Conservation (phyloP, 2,888 invertebrate species). For the Parnassius glacialis region DNA sequence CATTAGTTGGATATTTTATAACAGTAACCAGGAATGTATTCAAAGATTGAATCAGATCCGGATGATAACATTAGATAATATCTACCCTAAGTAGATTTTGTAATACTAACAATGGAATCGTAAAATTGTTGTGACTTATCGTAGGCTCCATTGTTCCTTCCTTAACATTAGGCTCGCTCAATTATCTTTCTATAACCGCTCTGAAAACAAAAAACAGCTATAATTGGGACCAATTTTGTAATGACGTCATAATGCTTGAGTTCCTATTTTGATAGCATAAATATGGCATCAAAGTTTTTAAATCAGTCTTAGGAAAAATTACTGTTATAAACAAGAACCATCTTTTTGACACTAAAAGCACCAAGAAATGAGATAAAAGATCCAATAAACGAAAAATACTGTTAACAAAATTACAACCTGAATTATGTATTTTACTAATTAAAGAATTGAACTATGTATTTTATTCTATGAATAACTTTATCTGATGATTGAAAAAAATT, state of each 20-base stretch:
- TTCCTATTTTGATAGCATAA: no score
- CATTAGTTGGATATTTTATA: constrained; percentile 18
- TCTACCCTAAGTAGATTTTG: constrained; percentile 16
- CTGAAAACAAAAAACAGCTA: background rate
- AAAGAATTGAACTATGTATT: no score
- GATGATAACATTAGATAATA: constrained; percentile 19
- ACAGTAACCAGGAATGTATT: constrained; percentile 9
- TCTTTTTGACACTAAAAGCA: no score
- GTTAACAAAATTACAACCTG: no score
- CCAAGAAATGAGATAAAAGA: no score
- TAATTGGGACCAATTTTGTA: background rate
- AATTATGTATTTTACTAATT: no score
- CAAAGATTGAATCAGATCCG: constrained; percentile 17
- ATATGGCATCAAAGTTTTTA: no score
- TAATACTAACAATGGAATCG: constrained; percentile 21
- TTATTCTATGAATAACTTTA: no score
- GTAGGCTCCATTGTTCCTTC: constrained; percentile 14
- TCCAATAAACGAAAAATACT: no score
- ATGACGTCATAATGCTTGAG: background rate
- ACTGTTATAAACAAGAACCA: no score
- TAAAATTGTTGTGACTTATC: constrained; percentile 22
- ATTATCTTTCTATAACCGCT: constrained; percentile 1
- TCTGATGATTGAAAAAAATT: no score
- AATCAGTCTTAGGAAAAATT: no score
- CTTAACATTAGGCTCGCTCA: constrained; percentile 1